Base-by-base conservation (phyloP, 2,797 vertebrate species). In the Alcedo atthis region DNA sequence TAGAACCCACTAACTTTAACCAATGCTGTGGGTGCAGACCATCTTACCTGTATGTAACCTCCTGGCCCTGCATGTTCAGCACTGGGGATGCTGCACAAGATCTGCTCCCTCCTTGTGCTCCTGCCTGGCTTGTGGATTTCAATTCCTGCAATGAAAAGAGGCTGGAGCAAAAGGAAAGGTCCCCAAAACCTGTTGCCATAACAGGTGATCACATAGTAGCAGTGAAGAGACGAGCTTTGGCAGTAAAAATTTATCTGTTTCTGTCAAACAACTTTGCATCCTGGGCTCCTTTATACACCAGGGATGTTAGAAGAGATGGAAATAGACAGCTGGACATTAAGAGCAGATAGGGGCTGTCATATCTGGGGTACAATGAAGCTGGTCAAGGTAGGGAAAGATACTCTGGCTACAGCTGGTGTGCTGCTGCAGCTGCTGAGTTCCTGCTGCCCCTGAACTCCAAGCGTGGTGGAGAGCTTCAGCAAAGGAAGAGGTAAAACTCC, bases 361-460 rank as follows among this genome's bases (percentile, higher is more conserved):
- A 49, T 43, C 16, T 63, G 30, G 9, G 17, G 7, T 61, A 18
- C n/a, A 77, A 12, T 21, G 6, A 63, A 61, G 40, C 25, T 61
- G 25, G 4, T 24, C 1, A 0, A 54, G 25, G 25, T n/a, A 22
- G 28, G 43, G 30, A 54, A 62, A 42, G 33, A n/a, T 6, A 20
- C 6, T 51, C 17, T 8, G 42, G 15, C 25, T 67, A 57, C 4
- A 43, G 43, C 33, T 45, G 28, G 3, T 1, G 2, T 26, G 28
- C 35, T 81, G 48, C 48, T 67, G 69, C 0, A 0, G 13, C 20
- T 32, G 45, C 30, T 0, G 0, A 37, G 30, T 32, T 14, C 48
- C 30, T 61, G 46, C 37, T 68, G 21, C 26, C 32, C 42, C 55
- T 53, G 21, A 2, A 0, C 19, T 54, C n/a, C 53, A 19, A 32